Evolutionary conservation across 2,113 vertebrate genomes (phyloP).

Genomic region (Corythaixoides concolor): DNA sequence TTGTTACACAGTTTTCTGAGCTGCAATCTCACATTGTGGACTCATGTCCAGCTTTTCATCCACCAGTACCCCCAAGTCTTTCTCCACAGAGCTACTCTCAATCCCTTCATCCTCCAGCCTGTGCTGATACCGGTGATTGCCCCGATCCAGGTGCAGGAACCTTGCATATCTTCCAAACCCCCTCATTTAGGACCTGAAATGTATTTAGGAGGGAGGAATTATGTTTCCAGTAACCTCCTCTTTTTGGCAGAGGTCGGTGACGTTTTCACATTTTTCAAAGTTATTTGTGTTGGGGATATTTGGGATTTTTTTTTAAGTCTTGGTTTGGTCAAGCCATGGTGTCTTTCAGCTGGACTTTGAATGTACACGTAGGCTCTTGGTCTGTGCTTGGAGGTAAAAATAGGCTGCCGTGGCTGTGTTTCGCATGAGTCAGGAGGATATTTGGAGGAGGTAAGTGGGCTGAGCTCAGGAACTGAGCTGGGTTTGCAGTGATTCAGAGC

Average conservation of each 20-base stretch:
- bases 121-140: not conserved
- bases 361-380: not conserved
- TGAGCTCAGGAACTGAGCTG: constrained; percentile 27
- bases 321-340: not conserved
- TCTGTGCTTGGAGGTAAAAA: constrained; percentile 27
- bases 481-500: not conserved
- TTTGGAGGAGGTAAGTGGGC: constrained; percentile 40
- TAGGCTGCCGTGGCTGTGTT: not conserved
- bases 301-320: not conserved
- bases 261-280: not conserved
- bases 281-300: not conserved
- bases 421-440: constrained; percentile 28
- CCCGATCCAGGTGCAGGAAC: not conserved
- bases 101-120: not conserved
- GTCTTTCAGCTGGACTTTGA: not conserved
- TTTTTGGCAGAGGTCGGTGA: not conserved
- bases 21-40: accelerated
- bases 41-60: not conserved
- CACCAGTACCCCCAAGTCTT: not conserved
- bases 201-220: not conserved
- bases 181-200: not conserved
- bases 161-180: not conserved
- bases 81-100: not conserved
- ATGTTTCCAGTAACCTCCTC: not conserved
- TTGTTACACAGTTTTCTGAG: not conserved